Percentiles rank a stretch among this genome's conserved stretches.
Conservation (phyloP, 2,113 vertebrate genomes). For the Baryphthengus martii region DNA sequence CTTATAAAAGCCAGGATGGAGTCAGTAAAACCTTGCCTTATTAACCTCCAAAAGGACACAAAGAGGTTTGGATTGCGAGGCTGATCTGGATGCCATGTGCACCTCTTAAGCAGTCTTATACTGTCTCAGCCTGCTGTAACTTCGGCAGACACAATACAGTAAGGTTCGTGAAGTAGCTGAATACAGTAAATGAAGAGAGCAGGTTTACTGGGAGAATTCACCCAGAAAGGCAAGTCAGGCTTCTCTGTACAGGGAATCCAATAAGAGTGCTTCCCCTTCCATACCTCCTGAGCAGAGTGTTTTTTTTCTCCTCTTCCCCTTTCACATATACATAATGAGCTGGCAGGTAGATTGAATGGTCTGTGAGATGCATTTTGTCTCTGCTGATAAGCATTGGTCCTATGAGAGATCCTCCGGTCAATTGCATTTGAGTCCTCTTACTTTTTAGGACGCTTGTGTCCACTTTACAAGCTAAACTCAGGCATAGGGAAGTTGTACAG, state of each 20-base stretch:
- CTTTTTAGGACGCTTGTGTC: neutral
- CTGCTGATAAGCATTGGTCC: neutral
- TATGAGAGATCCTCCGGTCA: neutral
- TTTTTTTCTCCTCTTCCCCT: neutral
- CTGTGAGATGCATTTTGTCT: neutral
- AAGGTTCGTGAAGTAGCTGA: neutral
- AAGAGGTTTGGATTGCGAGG: constrained; percentile 2
- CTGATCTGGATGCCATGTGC: constrained; percentile 33
- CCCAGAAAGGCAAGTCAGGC: neutral
- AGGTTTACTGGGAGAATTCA: neutral
- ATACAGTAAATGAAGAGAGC: neutral
- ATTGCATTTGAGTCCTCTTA: neutral
- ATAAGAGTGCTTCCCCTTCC: neutral
- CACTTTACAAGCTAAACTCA: neutral
- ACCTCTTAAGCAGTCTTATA: constrained; percentile 15
- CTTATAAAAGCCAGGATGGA: constrained; percentile 42
- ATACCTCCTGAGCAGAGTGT: accelerated
- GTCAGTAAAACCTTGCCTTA: constrained; percentile 63
- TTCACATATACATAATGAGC: neutral
- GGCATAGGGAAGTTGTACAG: neutral
- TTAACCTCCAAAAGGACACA: constrained; percentile 57
- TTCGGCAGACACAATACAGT: neutral
- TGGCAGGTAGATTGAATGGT: neutral
- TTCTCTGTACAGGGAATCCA: neutral
- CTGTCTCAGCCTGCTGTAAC: neutral